Conservation (phyloP, 2,888 invertebrate species). For the Scaptomyza polygonia region DNA sequence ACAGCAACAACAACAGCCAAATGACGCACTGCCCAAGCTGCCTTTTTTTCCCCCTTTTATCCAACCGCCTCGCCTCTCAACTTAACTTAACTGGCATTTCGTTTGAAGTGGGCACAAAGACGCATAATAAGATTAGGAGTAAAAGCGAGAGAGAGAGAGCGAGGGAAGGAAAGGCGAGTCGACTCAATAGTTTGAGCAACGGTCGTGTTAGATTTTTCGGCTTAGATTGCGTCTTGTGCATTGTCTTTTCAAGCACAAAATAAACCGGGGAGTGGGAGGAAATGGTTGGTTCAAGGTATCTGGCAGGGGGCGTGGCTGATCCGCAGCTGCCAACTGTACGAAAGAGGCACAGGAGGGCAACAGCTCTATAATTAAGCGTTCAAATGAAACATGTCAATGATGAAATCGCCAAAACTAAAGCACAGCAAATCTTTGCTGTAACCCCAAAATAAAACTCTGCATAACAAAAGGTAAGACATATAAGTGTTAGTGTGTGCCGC, state of each 20-base stretch:
- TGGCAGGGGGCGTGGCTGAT: constrained; percentile 39
- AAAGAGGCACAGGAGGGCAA: constrained; percentile 38
- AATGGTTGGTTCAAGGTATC: neutral
- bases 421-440: constrained; percentile 14
- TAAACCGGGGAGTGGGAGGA: neutral
- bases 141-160: constrained; percentile 5
- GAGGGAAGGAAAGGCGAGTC: too few relatives aligned
- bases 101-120: constrained; percentile 66
- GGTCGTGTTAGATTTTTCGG: constrained; percentile 32
- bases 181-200: constrained; percentile 16
- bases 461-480: constrained; percentile 32
- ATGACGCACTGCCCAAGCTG: constrained; percentile 22
- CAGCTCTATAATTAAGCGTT: constrained; percentile 65
- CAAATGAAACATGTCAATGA: constrained; percentile 14
- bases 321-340: constrained; percentile 49
- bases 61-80: neutral
- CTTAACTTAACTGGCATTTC: constrained; percentile 40
- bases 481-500: neutral
- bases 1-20: constrained; percentile 1
- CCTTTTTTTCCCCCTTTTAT: neutral
- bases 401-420: constrained; percentile 7
- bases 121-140: constrained; percentile 68
- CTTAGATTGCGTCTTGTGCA: constrained; percentile 46
- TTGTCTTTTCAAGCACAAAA: constrained; percentile 31
- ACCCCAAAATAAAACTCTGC: constrained; percentile 29